These are phyloP conservation scores for Barbus barbus DNA, from an alignment of 2,113 vertebrate species.

Conservation along the genomic window DNA sequence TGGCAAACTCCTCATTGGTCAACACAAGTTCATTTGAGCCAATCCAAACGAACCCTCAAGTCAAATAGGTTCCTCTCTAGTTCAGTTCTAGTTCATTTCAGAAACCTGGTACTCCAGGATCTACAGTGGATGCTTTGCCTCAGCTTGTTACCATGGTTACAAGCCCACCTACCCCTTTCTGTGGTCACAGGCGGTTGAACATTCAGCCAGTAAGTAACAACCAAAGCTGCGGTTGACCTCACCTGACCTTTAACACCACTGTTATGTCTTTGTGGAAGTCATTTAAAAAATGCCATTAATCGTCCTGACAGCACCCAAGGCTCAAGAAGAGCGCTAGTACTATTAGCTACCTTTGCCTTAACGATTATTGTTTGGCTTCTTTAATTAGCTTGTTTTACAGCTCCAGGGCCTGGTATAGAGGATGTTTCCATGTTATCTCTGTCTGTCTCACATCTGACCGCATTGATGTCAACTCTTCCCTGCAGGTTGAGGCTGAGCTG, in stretches of 20 bases:
- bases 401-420: conserved; percentile 10
- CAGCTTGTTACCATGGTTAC: conserved; percentile 30
- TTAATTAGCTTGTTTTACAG: conserved; percentile 11
- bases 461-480: conserved; percentile 7
- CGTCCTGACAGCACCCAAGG: conserved; percentile 20
- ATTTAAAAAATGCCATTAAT: conserved; percentile 26
- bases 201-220: conserved; percentile 10
- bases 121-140: neutral
- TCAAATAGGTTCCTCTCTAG: neutral
- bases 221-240: conserved; percentile 14
- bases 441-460: conserved; percentile 10
- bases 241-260: conserved; percentile 21
- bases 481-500: neutral
- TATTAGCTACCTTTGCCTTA: conserved; percentile 28
- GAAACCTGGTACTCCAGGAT: neutral
- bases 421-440: conserved; percentile 7
- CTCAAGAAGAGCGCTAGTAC: neutral
- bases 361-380: neutral
- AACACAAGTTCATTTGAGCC: neutral
- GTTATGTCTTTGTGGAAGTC: conserved; percentile 18
- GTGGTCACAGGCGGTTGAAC: neutral
- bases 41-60: too few species aligned
- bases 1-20: neutral
- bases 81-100: neutral
- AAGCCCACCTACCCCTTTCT: conserved; percentile 21